phyloP scores from a whole-genome alignment of 1,140 invertebrate genomes.

The Latrodectus geometricus region DNA sequence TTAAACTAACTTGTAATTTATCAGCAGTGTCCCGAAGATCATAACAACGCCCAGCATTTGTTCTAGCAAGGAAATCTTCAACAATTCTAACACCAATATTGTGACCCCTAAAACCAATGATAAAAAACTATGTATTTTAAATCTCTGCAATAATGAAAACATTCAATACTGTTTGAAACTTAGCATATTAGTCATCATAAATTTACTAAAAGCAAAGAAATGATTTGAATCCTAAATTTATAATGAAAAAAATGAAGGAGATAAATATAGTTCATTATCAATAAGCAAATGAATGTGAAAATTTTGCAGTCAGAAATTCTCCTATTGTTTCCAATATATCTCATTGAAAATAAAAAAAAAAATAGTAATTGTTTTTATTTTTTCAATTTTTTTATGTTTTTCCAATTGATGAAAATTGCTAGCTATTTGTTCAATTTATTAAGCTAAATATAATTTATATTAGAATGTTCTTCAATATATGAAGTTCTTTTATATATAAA shows the following conservation, averaged over 20 bases:
- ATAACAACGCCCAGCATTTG: constrained; percentile 88
- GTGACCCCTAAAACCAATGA: constrained; percentile 77
- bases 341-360: no score
- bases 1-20: constrained; percentile 82
- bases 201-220: background rate
- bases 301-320: no score
- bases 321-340: no score
- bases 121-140: background rate
- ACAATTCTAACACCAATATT: constrained; percentile 98
- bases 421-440: no score
- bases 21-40: constrained; percentile 98
- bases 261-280: no score
- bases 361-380: no score
- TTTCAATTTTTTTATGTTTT: no score
- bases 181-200: background rate
- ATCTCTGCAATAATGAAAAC: background rate
- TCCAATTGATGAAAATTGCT: no score
- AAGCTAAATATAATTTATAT: no score
- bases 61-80: constrained; percentile 96
- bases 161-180: background rate
- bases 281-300: no score
- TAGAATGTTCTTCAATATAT: no score
- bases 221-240: background rate
- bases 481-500: no score
- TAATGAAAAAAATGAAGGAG: background rate